Conservation (phyloP, 2,797 vertebrate species). For the Eulemur rubriventer region DNA sequence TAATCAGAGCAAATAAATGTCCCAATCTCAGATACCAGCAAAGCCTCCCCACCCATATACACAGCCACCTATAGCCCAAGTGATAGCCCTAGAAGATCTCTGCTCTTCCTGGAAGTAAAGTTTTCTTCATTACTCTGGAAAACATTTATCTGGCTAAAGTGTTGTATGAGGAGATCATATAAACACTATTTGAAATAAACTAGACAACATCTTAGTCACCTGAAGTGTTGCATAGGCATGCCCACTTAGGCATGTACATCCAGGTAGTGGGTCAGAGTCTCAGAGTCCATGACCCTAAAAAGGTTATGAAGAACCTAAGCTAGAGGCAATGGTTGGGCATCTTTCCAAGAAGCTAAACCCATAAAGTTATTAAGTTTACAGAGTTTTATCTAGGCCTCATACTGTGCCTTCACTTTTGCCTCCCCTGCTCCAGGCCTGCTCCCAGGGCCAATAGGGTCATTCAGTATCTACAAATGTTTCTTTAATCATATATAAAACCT, state of each 20-base stretch:
- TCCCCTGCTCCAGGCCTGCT: conserved; percentile 20
- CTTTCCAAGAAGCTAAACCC: conserved; percentile 38
- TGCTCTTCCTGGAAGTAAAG: not conserved
- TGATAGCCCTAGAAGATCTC: not conserved
- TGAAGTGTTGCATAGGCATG: conserved; percentile 4
- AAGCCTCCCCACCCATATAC: not conserved
- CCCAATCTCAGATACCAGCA: not conserved
- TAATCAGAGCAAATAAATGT: conserved; percentile 19
- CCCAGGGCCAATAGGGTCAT: not conserved
- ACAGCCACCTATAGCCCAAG: not conserved
- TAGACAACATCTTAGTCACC: conserved; percentile 36
- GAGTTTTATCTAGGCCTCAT: conserved; percentile 31
- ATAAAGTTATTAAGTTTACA: conserved; percentile 32
- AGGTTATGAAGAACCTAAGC: conserved; percentile 10
- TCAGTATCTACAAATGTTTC: conserved; percentile 28
- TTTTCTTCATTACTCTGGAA: conserved; percentile 45
- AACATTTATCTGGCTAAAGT: conserved; percentile 28
- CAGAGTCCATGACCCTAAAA: conserved; percentile 46
- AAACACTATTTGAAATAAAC: not conserved
- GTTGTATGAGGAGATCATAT: not conserved
- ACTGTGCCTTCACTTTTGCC: conserved; percentile 43
- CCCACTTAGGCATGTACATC: not conserved
- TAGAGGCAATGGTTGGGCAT: not conserved
- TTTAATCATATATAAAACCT: conserved; percentile 42
- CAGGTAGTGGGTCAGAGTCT: conserved; percentile 39